Conservation (phyloP, 1,140 invertebrate species). For the Hermatobates lingyangjiaoensis region DNA sequence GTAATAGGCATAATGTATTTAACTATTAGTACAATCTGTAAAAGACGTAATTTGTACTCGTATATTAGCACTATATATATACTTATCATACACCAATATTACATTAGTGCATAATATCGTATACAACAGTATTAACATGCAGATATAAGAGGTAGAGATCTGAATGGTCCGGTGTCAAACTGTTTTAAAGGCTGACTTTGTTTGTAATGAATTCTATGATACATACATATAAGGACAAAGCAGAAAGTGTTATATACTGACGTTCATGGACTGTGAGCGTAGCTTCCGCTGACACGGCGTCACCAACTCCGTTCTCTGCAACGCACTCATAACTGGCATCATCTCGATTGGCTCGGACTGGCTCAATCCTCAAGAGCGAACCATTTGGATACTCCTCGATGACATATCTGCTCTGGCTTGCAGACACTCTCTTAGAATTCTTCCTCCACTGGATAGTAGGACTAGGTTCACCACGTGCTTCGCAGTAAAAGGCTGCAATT, state of each 20-base stretch:
- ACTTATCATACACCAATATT: no score
- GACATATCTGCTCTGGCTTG: slow-evolving; percentile 50
- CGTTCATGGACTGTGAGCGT: slow-evolving; percentile 72
- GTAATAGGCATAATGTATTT: no score
- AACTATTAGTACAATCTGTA: no score
- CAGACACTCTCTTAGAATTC: slow-evolving; percentile 64
- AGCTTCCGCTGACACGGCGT: slow-evolving; percentile 75
- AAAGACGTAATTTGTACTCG: no score
- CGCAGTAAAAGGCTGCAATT: slow-evolving; percentile 90
- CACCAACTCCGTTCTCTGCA: slow-evolving; percentile 88
- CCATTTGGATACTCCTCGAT: slow-evolving; percentile 45
- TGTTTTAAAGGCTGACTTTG: no score
- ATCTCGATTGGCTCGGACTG: slow-evolving; percentile 60
- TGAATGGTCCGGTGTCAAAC: no score
- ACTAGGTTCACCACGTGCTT: slow-evolving; percentile 70
- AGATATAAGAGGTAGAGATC: no score
- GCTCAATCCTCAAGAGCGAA: slow-evolving; percentile 75
- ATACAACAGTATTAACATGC: no score
- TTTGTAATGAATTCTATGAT: no score
- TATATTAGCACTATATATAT: no score
- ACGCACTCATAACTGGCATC: slow-evolving; percentile 87
- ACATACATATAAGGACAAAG: no score
- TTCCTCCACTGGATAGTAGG: slow-evolving; percentile 80
- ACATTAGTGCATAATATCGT: no score
- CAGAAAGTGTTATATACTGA: slow-evolving; percentile 31